Base-by-base conservation (phyloP, 2,888 invertebrate species). In the Beris chalybata region DNA sequence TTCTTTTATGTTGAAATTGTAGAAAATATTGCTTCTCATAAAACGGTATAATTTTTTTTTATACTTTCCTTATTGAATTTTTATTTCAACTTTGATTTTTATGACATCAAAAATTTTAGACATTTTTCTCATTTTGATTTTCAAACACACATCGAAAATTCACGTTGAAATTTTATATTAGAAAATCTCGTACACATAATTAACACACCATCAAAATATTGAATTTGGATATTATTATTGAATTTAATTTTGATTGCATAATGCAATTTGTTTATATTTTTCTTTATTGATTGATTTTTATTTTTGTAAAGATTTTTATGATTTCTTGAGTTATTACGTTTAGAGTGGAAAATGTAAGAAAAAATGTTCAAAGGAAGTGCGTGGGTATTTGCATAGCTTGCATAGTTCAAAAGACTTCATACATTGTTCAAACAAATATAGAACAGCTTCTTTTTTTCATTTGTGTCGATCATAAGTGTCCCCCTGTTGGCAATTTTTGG, bases 261-360 rank as follows among this genome's bases (percentile, higher is more conserved):
- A 58, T 58, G 57, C 57, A 58, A 58, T 58, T 58, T 58, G 57
- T 58, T 58, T 58, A 58, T 58, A 30, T 22, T 13, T 56, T 56
- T 13, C 7, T 38, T 38, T 56, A 30, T 53, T 12, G 5, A 58
- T 38, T 57, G 38, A 32, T n/a, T 55, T 29, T 56, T 22, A 43
- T 32, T 43, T 56, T 56, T 43, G 11, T 22, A 5, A 54, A 30
- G 4, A 56, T 43, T 22, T n/a, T 22, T 11, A 43, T 43, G 22
- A 22, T 56, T 38, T 15, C 15, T 58, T 58, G 12, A 47, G 12
- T 29, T 45, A 45, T 58, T 38, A 38, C 5, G 45, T 45, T 58
- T 58, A 58, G 57, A 58, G 47, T 58, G 57, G 31, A 58, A 32
- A 58, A 29, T 58, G 38, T 43, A 43, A 45, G 44, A 38, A 61